Evolutionary conservation across 2,888 invertebrate genomes (phyloP), one percentile per base, ranked within the genome.

Genomic region (Drosophila neonasuta): DNA sequence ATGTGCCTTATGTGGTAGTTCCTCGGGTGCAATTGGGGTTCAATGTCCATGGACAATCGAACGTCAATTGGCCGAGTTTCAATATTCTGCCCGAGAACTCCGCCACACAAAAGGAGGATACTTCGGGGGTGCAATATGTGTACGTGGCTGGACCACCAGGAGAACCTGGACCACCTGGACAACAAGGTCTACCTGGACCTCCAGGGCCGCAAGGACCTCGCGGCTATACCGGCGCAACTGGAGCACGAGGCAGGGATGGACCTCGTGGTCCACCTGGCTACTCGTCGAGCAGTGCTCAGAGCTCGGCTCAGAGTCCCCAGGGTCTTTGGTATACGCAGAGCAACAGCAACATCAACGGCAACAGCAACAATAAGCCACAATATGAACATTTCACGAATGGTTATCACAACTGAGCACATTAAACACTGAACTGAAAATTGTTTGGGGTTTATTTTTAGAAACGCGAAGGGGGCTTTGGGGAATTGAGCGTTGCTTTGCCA

Each of bases 11-110:
- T 46, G 82, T 81, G 9, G 69, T 83, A 24, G 67, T 79, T 41
- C 83, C 81, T 3, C 79, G 87, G 0, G 65, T 88, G 7, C 84
- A 88, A 24, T 60, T 89, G 42, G 89, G 83, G 5, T 84, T 89
- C 44, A 89, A 89, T 69, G 45, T 88, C 9, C 88, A 89, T 51
- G 80, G 79, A 3, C 87, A 89, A 50, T 36, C 81, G 1, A 86
- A 79, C 0, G 9, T 86, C 1, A 78, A 62, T 9, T 80, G 74
- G 78, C 72, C 79, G 1, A 46, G 64, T 5, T 36, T 77, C 6
- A 77, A 81, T 45, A 30, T 72, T 0, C 10, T 79, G 39, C 64
- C 70, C 15, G 41, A 17, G 0, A 55, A 61, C 2, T 39, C 55
- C 0, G 13, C 45, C 10, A 24, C 70, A 1, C 65, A 78, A 13